Evolutionary conservation across 1,140 invertebrate species (phyloP), one percentile per base, ranked within the genome.

Genomic region (Leptinotarsa undecemlineata): DNA sequence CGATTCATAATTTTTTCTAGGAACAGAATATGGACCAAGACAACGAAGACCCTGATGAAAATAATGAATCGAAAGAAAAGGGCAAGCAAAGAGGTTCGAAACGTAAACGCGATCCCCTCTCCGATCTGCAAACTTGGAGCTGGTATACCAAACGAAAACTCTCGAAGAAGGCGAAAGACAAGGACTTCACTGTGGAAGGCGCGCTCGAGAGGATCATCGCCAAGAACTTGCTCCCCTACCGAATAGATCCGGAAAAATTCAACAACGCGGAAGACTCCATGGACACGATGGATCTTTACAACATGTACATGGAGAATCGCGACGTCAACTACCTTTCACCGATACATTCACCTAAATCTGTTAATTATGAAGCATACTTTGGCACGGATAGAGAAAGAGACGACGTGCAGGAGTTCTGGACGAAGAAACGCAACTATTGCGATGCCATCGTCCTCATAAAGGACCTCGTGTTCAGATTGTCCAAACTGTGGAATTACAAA

Each of bases 81-180:
- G 89, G 81, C 80, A 87, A 8, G 88, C 88, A 48, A 19, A 81
- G 74, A 75, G 79, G 81, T 78, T 89, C 88, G 19, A 87, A 91
- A 76, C 86, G 92, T 47, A 87, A 91, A 84, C 87, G 89, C 13
- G 92, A 91, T 82, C 90, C 90, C 17, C 81, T 92, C 2, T 90
- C 88, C 42, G 89, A 91, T 73, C 83, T 93, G 13, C 89, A 93
- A 76, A 90, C 91, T 77, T 91, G 91, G 89, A 90, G 91, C 23
- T 92, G 91, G 90, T 91, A 91, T 77, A 92, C 88, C 74, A 92
- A 92, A 83, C 85, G 92, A 73, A 87, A 92, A 76, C 92, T 91
- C 3, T 89, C 91, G 3, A 92, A 89, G 87, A 80, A 82, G 72
- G 87, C 89, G 77, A 88, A 87, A 72, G 89, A 90, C 73, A 84